Percentiles rank a stretch among this genome's conserved stretches.
Evolutionary conservation across 2,113 vertebrate genomes (phyloP).

Genomic region (Lates calcarifer): DNA sequence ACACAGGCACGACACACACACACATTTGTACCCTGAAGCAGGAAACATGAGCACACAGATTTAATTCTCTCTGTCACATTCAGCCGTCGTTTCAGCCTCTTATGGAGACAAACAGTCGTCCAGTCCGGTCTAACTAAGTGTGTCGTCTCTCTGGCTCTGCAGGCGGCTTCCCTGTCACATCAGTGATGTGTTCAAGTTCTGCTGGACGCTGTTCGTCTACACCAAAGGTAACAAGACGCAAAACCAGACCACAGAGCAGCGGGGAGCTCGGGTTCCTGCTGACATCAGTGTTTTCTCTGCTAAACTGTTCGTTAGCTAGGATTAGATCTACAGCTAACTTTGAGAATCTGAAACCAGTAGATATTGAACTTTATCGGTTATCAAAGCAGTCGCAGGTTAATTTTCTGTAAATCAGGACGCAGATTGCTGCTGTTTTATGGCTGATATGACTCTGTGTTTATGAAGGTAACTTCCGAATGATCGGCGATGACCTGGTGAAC

Average conservation of each 20-base stretch:
- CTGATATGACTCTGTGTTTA: not conserved
- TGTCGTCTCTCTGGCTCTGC: conserved; percentile 19
- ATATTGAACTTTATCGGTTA: fast-evolving
- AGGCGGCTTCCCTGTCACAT: conserved; percentile 91
- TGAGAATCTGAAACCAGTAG: not conserved
- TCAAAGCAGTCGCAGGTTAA: not conserved
- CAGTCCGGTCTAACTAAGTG: not conserved
- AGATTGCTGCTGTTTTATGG: not conserved
- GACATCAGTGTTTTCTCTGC: not conserved
- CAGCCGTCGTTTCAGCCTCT: not conserved
- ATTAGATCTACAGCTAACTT: not conserved
- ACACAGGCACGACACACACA: conserved; percentile 85
- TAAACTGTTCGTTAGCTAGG: not conserved
- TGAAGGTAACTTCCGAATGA: conserved; percentile 97
- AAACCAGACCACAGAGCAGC: not conserved
- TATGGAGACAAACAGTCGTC: not conserved
- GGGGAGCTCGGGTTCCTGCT: not conserved
- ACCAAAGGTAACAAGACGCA: conserved; percentile 90
- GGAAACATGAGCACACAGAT: not conserved
- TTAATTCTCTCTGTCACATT: not conserved
- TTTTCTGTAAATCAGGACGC: not conserved
- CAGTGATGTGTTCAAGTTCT: conserved; percentile 97
- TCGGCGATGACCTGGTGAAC: conserved; percentile 98
- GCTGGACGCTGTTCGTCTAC: conserved; percentile 98
- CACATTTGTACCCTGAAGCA: not conserved